phyloP scores from a whole-genome alignment of 2,888 invertebrate species.

The Rhagonycha lutea region DNA sequence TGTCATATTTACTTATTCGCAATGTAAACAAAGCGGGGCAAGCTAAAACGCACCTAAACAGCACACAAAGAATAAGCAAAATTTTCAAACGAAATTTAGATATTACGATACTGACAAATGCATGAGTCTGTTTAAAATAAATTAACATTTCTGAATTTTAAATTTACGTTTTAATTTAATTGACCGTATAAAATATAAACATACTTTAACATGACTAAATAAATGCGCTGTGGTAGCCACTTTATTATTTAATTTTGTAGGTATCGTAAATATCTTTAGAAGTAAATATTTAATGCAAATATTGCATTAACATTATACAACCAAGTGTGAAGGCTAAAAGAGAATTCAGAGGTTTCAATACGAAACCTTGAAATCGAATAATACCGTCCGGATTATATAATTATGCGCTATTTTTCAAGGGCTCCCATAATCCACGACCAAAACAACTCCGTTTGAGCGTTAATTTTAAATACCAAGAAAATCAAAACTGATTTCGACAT shows the following conservation, averaged over 20 bases:
- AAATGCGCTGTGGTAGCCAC: neutral
- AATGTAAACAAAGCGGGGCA: neutral
- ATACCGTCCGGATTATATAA: neutral
- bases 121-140: neutral
- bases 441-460: neutral
- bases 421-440: neutral
- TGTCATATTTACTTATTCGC: neutral
- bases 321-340: neutral
- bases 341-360: neutral
- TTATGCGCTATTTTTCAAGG: neutral
- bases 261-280: neutral
- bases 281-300: neutral
- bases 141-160: neutral
- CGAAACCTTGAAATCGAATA: neutral
- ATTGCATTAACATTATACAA: neutral
- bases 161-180: neutral
- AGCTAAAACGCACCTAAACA: neutral
- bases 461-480: neutral
- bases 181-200: neutral
- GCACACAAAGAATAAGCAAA: neutral
- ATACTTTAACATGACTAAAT: neutral
- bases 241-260: neutral
- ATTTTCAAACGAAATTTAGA: neutral
- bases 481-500: neutral
- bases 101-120: neutral